Evolutionary conservation across 1,140 invertebrate species (phyloP).

Genomic region (Diprion similis): DNA sequence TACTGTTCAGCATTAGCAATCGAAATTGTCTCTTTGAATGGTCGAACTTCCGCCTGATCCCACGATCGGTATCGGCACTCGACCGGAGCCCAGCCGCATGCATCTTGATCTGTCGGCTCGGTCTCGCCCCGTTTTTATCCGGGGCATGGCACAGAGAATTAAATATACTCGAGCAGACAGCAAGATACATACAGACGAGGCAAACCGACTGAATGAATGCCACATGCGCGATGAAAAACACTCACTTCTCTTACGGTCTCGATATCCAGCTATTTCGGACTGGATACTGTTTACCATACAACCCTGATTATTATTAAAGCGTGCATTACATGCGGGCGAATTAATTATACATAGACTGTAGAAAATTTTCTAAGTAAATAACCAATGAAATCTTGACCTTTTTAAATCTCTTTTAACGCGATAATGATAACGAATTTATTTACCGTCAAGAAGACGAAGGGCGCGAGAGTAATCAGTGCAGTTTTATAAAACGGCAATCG

Average conservation of each 20-base stretch:
- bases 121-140: constrained; percentile 6
- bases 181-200: not conserved
- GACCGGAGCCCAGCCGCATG: not conserved
- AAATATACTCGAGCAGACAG: constrained; percentile 5
- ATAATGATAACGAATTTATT: too few species aligned
- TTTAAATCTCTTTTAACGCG: too few species aligned
- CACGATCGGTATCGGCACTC: constrained; percentile 1
- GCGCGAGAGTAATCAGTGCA: too few species aligned
- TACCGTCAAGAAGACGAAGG: too few species aligned
- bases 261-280: not conserved
- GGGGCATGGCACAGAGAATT: not conserved
- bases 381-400: too few species aligned
- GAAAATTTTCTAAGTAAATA: not conserved
- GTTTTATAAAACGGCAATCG: too few species aligned
- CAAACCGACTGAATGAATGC: not conserved
- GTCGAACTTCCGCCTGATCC: constrained; percentile 1
- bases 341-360: not conserved
- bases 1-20: not conserved
- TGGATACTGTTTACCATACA: not conserved
- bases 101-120: not conserved
- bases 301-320: not conserved
- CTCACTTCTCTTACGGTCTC: not conserved
- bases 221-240: not conserved
- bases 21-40: not conserved
- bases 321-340: not conserved